Percentiles rank a stretch among this genome's conserved stretches.
Conservation (phyloP, 2,113 vertebrate species). For the Tricholaema leucomelas region DNA sequence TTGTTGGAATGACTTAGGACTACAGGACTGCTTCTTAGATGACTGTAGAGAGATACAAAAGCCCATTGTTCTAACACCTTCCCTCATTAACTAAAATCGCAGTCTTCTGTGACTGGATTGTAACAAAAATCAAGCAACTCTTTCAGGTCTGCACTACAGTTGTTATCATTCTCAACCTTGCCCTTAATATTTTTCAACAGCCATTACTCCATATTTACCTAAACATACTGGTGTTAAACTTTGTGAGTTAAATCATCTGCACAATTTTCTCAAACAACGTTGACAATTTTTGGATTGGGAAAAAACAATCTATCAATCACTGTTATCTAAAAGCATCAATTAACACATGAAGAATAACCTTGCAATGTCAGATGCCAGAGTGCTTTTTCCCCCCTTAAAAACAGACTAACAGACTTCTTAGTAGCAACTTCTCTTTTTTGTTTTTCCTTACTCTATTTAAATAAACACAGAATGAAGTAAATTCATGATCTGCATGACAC, state of each 20-base stretch:
- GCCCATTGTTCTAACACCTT: not conserved
- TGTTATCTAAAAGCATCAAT: slow-evolving; percentile 57
- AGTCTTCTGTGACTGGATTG: not conserved
- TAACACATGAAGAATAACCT: slow-evolving; percentile 34
- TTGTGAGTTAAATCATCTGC: slow-evolving; percentile 24
- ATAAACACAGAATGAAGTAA: not conserved
- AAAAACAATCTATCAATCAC: slow-evolving; percentile 37
- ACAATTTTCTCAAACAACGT: slow-evolving; percentile 27
- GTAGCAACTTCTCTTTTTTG: not conserved
- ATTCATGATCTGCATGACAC: slow-evolving; percentile 19
- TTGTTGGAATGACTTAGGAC: not conserved
- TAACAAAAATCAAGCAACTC: not conserved
- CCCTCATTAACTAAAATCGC: not conserved
- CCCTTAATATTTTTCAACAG: slow-evolving; percentile 26
- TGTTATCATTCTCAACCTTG: not conserved
- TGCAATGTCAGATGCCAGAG: not conserved
- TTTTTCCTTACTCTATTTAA: not conserved
- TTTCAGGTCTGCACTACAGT: not conserved
- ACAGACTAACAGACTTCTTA: not conserved
- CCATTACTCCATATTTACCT: slow-evolving; percentile 13
- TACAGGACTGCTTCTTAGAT: not conserved
- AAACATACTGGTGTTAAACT: not conserved
- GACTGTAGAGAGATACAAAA: not conserved
- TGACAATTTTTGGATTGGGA: slow-evolving; percentile 41
- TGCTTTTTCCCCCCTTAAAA: not conserved